These are phyloP conservation scores for Formica selysi DNA, from an alignment of 1,140 invertebrate genomes.

Conservation along the genomic window DNA sequence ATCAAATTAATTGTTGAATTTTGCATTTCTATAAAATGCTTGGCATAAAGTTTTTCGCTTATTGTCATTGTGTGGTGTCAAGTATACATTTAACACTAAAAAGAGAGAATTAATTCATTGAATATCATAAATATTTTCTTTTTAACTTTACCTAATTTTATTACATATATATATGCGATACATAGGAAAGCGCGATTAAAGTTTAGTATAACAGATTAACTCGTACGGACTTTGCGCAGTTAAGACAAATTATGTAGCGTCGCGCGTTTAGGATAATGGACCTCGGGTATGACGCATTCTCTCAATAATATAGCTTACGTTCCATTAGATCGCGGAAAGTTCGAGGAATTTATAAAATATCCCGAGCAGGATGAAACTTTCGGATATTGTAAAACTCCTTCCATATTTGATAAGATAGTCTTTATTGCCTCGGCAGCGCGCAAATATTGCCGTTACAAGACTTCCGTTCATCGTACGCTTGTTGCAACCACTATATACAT, in stretches of 20 bases:
- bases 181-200: neutral
- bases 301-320: constrained; percentile 38
- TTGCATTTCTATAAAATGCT: neutral
- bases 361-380: constrained; percentile 18
- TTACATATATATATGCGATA: neutral
- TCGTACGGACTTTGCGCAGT: neutral
- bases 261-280: constrained; percentile 62
- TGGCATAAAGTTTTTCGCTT: neutral
- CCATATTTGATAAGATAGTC: constrained; percentile 69
- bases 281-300: constrained; percentile 26
- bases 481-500: neutral
- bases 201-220: constrained; percentile 12
- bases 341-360: constrained; percentile 38
- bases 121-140: neutral
- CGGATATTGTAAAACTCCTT: constrained; percentile 42
- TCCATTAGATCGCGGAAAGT: constrained; percentile 67
- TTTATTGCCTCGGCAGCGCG: constrained; percentile 25
- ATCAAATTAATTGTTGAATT: neutral
- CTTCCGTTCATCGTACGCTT: neutral
- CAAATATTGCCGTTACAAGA: constrained; percentile 33
- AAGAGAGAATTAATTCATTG: neutral
- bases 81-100: neutral
- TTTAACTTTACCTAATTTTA: neutral
- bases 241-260: constrained; percentile 37
- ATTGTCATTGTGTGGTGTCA: neutral